Conservation (phyloP, 2,888 invertebrate species). For the Petrolisthes manimaculis region DNA sequence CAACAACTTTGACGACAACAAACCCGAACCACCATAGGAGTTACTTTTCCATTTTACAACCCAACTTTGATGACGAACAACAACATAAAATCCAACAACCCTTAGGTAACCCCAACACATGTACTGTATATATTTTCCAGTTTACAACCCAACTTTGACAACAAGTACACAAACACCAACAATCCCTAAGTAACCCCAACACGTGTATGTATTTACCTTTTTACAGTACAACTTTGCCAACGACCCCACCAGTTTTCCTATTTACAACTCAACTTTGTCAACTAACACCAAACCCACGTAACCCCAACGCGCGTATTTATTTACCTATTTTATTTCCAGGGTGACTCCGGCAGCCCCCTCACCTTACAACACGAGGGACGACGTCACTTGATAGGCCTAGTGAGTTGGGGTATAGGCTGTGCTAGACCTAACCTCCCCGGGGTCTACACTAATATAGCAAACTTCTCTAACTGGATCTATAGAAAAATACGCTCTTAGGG, state of each 20-base stretch:
- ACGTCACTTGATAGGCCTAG: constrained; percentile 66
- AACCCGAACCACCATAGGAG: no score
- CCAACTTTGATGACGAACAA: no score
- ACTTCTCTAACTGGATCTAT: constrained; percentile 63
- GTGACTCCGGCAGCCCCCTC: constrained; percentile 66
- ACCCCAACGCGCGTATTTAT: background rate
- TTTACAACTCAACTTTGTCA: background rate
- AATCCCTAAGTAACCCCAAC: background rate
- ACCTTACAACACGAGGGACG: constrained; percentile 62
- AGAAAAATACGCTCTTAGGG: constrained; percentile 32
- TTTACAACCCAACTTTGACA: background rate
- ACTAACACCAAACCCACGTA: background rate
- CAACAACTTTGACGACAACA: no score
- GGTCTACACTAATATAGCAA: constrained; percentile 66
- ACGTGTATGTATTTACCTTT: background rate
- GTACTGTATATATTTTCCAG: no score
- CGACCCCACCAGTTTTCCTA: no score
- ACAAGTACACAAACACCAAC: background rate
- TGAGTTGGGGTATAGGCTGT: constrained; percentile 67
- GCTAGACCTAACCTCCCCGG: constrained; percentile 66
- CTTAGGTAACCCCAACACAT: background rate
- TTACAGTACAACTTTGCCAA: background rate
- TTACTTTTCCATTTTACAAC: no score
- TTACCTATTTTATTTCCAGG: constrained; percentile 50
- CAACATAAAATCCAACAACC: no score